Evolutionary conservation across 2,797 vertebrate species (phyloP).

Genomic region (Scolopax bukidnonensis): DNA sequence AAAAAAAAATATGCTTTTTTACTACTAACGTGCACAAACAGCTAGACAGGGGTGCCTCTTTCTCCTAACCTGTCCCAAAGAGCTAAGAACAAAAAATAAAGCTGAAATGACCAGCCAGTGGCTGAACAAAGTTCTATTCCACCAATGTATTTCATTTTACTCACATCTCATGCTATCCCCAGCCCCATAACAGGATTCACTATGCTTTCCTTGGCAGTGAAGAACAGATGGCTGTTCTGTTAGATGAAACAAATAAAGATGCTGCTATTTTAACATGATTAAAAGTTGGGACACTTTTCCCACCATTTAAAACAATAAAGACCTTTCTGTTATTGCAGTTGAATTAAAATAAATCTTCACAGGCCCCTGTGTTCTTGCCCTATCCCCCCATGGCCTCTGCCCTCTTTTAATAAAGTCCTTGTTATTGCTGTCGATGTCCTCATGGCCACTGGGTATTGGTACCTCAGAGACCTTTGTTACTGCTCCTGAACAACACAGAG

Average conservation of each 20-base stretch:
- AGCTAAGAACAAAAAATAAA: neutral
- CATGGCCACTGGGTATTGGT: neutral
- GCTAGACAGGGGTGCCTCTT: neutral
- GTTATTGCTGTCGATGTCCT: neutral
- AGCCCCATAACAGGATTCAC: neutral
- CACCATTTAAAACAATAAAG: neutral
- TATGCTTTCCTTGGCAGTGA: neutral
- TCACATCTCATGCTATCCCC: neutral
- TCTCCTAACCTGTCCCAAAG: neutral
- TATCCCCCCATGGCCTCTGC: neutral
- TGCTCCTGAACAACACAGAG: neutral
- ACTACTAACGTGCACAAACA: neutral
- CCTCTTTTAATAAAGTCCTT: constrained; percentile 7
- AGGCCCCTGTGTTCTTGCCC: neutral
- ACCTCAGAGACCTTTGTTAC: constrained; percentile 12
- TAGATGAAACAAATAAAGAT: constrained; percentile 15
- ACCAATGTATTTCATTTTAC: neutral
- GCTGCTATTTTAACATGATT: neutral
- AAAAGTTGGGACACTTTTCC: neutral
- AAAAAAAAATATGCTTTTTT: neutral
- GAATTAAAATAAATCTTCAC: constrained; percentile 27
- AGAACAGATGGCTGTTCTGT: neutral
- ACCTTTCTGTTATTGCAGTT: neutral
- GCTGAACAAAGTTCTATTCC: neutral
- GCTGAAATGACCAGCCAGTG: neutral